phyloP scores from a whole-genome alignment of 2,797 vertebrate genomes.

The Thamnophis elegans region DNA sequence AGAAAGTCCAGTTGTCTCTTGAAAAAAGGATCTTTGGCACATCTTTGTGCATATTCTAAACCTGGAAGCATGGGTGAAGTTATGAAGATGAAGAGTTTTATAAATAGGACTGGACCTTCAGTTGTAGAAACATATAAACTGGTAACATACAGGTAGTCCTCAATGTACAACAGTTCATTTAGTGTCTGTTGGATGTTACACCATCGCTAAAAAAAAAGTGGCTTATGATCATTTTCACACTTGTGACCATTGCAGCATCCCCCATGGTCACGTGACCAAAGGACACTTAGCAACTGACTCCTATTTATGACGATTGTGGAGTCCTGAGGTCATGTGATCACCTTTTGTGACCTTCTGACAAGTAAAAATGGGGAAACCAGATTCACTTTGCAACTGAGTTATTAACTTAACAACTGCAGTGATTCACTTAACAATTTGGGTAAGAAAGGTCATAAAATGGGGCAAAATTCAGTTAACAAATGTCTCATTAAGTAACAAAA shows the following conservation, averaged over 20 bases:
- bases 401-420: neutral
- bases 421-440: neutral
- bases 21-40: too few species aligned
- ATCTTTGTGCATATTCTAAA: neutral
- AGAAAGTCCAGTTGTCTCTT: too few species aligned
- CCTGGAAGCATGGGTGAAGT: neutral
- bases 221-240: neutral
- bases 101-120: neutral
- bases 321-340: neutral
- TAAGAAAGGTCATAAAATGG: neutral
- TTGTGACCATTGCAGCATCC: neutral
- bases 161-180: neutral
- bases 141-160: neutral
- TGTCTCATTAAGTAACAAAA: neutral
- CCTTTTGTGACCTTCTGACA: neutral
- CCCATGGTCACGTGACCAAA: neutral
- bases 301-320: neutral
- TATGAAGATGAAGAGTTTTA: neutral
- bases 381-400: neutral
- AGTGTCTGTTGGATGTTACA: neutral
- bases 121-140: neutral
- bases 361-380: neutral
- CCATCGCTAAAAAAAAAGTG: neutral
- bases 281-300: neutral
- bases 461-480: neutral